Base-by-base conservation (phyloP, 2,888 invertebrate species). In the Fragum sueziense region DNA sequence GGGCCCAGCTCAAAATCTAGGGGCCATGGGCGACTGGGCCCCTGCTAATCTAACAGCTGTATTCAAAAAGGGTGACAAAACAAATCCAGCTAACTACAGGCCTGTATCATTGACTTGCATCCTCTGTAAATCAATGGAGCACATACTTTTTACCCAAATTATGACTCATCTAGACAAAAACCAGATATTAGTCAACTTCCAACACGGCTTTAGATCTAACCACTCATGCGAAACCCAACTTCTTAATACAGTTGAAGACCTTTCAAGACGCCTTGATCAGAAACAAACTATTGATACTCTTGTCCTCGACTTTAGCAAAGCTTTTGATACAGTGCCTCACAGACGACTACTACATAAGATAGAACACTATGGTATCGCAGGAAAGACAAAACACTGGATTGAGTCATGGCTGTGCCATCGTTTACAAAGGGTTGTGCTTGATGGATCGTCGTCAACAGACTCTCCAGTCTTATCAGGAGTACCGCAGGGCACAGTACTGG, bases 131-230 rank as follows among this genome's bases (percentile, higher is more conserved):
- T 29, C 67, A 22, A 65, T 67, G 65, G 57, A 67, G 54, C 74
- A 74, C 20, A 74, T 65, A 11, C 6, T 74, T 14, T 65, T 52
- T 17, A 74, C 65, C 29, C 54, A 74, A 25, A 34, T 67, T 22
- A 74, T 67, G 74, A 67, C 9, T 11, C 70, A 70, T 34, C 70
- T 70, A n/a, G 70, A 70, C 52, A 29, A 27, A 22, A 47, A 70
- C 17, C 61, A 62, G 17, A 34, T 76, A 31, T 70, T 25, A 57
- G 37, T 65, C 17, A 69, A 62, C 20, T 78, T 67, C 34, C 68
- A 76, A 51, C 76, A 61, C 54, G 76, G 76, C 20, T 76, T 76
- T 20, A 61, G 76, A 52, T 41, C 76, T 7, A 76, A 70, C 57
- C 61, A 62, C 34, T 76, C 65, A 20, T 76, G 76, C 41, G 76